Conservation (phyloP, 2,113 vertebrate genomes). For the Pholis gunnellus region DNA sequence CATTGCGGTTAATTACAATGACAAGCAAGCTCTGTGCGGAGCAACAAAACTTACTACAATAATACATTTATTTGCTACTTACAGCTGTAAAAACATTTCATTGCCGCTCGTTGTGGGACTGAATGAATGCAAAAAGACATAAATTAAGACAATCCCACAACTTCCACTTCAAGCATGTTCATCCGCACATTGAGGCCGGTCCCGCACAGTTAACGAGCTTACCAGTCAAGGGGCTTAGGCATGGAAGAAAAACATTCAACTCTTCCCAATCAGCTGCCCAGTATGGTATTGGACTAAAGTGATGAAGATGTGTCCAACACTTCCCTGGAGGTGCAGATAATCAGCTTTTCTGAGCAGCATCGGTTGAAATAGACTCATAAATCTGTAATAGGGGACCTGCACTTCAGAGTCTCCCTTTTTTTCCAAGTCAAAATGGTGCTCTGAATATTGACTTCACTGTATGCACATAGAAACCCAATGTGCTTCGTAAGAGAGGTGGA, state of each 20-base stretch:
- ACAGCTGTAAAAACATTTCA: slow-evolving; percentile 27
- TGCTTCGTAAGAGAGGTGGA: slow-evolving; percentile 9
- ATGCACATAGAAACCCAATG: slow-evolving; percentile 14
- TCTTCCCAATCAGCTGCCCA: slow-evolving; percentile 51
- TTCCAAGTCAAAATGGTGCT: slow-evolving; percentile 51
- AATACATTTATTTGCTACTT: slow-evolving; percentile 2
- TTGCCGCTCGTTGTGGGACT: background rate
- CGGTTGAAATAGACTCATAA: slow-evolving; percentile 70
- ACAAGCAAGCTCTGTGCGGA: slow-evolving; percentile 3
- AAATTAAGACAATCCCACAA: slow-evolving; percentile 26
- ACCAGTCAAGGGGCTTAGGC: slow-evolving; percentile 56
- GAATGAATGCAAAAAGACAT: slow-evolving; percentile 18
- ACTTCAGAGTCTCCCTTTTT: slow-evolving; percentile 34
- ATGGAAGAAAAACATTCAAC: slow-evolving; percentile 42
- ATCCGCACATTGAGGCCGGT: slow-evolving; percentile 26
- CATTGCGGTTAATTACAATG: background rate
- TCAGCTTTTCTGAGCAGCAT: slow-evolving; percentile 69
- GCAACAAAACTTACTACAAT: background rate
- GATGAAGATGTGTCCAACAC: slow-evolving; percentile 58
- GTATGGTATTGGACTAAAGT: slow-evolving; percentile 32
- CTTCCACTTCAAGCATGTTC: slow-evolving; percentile 32
- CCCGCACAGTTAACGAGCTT: slow-evolving; percentile 59
- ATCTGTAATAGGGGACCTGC: slow-evolving; percentile 62
- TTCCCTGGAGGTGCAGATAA: slow-evolving; percentile 61
- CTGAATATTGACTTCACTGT: slow-evolving; percentile 42